Evolutionary conservation across 2,797 vertebrate species (phyloP), one percentile per base, ranked within the genome.

Genomic region (Bryconaethiops microstoma): DNA sequence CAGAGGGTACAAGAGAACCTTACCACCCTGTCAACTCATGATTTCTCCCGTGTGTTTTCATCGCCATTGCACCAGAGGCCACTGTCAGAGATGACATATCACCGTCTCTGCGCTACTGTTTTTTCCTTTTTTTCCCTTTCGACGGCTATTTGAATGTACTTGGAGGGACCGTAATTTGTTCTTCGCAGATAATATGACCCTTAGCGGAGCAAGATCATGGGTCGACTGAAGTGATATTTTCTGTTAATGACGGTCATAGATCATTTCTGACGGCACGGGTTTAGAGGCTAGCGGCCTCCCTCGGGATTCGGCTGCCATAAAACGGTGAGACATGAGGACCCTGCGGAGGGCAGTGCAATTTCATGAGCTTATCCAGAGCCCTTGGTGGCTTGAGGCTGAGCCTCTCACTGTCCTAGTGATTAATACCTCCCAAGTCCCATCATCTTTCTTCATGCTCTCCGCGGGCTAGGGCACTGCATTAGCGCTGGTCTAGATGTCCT

Each of bases 171-270:
- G 19, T 87, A 87, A 87, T 87, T 87, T 87, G 83, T 87, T 87
- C 86, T 85, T 85, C 82, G 81, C 84, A 83, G 84, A 87, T 82
- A 85, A 85, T 85, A 82, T 84, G 86, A 87, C 84, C 86, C 86
- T 85, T 85, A 82, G 82, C 82, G 75, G 68, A 78, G 86, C 84
- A 81, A 84, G 86, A 85, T 85, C 86, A 85, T 70, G 84, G 86
- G 86, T 83, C 82, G 77, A 84, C 84, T 80, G 82, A 84, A 87
- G 86, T 87, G 84, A 87, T 87, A 87, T 87, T 87, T 85, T 87
- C 86, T 82, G 83, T 83, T 87, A 87, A 87, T 85, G 86, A 85
- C 81, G 82, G 77, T 68, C 84, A 78, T 87, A 85, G 83, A 87
- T 87, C 86, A 87, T 87, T 80, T 77, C 73, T 87, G 86, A 87